Evolutionary conservation across 2,113 vertebrate genomes (phyloP).

Genomic region (Gavia stellata): DNA sequence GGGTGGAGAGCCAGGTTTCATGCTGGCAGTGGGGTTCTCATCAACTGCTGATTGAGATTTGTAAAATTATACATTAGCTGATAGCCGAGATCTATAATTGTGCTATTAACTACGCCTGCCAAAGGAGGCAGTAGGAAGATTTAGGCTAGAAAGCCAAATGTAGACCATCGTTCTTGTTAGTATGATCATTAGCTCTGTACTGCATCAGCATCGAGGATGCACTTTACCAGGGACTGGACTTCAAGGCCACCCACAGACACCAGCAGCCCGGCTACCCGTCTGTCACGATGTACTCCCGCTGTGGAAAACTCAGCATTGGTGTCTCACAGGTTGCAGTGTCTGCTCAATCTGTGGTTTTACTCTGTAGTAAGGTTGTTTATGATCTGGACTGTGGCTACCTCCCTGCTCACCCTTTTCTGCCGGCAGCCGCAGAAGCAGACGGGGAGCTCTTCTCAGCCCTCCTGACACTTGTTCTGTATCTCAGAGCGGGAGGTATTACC

Average conservation of each 20-base stretch:
- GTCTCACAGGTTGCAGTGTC: neutral
- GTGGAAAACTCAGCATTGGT: neutral
- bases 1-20: neutral
- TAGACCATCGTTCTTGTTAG: neutral
- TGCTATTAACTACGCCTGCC: neutral
- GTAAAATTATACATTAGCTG: neutral
- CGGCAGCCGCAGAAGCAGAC: neutral
- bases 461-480: neutral
- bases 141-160: neutral
- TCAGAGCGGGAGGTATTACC: neutral
- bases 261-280: accelerated
- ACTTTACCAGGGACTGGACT: neutral
- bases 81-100: neutral
- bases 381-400: neutral
- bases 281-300: accelerated
- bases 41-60: neutral
- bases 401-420: neutral
- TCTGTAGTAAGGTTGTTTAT: neutral
- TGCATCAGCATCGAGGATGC: neutral
- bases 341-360: neutral
- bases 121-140: neutral
- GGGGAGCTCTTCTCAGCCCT: neutral
- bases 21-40: neutral
- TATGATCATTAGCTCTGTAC: neutral
- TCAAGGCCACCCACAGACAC: neutral